Conservation (phyloP, 2,888 invertebrate species). For the Fragum sueziense region DNA sequence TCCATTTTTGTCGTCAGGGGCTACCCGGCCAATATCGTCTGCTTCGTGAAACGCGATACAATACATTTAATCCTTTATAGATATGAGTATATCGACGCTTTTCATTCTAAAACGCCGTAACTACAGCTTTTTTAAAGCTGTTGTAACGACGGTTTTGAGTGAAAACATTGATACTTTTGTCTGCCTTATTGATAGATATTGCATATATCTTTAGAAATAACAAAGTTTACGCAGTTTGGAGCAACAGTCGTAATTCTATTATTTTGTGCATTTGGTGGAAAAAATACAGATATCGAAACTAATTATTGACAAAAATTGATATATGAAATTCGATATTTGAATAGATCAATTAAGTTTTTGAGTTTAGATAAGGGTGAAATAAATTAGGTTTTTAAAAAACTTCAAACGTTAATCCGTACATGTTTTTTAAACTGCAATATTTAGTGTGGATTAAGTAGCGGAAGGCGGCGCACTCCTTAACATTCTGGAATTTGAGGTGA, state of each 20-base stretch:
- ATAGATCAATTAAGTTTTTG: neutral
- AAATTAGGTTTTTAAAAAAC: slow-evolving; percentile 34
- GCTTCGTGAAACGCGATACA: slow-evolving; percentile 1
- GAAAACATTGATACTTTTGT: too few species aligned
- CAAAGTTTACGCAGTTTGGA: too few species aligned
- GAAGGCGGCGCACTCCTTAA: neutral
- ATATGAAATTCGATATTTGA: neutral
- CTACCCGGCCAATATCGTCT: slow-evolving; percentile 5
- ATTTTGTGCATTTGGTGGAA: too few species aligned
- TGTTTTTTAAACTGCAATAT: slow-evolving; percentile 17
- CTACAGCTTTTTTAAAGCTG: too few species aligned
- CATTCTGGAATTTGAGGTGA: neutral
- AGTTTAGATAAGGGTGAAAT: neutral
- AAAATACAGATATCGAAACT: too few species aligned
- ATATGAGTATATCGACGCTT: neutral
- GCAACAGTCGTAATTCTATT: too few species aligned
- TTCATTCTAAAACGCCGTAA: too few species aligned
- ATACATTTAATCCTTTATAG: neutral
- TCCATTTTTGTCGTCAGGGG: slow-evolving; percentile 33
- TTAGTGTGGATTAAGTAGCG: slow-evolving; percentile 5
- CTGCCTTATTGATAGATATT: neutral
- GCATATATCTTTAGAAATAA: too few species aligned
- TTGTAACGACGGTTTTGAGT: too few species aligned
- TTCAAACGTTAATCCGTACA: slow-evolving; percentile 26
- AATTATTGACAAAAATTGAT: too few species aligned